phyloP scores from a whole-genome alignment of 2,888 invertebrate genomes.

The Tachina fera region DNA sequence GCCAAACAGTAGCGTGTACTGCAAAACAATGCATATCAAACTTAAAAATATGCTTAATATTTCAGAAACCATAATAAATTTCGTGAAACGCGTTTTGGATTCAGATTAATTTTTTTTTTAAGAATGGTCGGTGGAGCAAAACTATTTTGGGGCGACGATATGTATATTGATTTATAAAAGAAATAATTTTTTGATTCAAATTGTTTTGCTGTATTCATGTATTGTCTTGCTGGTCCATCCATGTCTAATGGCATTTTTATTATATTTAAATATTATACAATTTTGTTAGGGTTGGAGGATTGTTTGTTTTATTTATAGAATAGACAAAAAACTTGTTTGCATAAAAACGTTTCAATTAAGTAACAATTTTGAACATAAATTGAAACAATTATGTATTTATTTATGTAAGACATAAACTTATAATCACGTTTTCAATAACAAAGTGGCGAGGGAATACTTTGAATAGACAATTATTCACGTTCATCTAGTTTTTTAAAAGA shows the following conservation, averaged over 20 bases:
- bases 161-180: no score
- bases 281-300: neutral
- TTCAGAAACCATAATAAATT: no score
- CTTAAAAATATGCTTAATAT: no score
- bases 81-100: no score
- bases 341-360: constrained; percentile 9
- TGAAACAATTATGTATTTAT: constrained; percentile 10
- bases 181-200: neutral
- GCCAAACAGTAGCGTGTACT: no score
- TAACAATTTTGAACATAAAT: neutral
- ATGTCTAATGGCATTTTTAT: constrained; percentile 15
- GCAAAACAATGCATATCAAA: no score
- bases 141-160: no score
- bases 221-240: neutral
- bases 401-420: constrained; percentile 17
- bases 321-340: constrained; percentile 1
- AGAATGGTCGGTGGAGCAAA: no score
- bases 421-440: constrained; percentile 25
- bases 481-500: constrained; percentile 16
- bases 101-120: no score
- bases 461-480: constrained; percentile 42
- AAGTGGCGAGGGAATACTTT: constrained; percentile 14
- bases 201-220: neutral
- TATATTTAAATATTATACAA: constrained; percentile 9
- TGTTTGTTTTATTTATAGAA: constrained; percentile 27